A percentile compares a stretch with the other conserved stretches of the same genome.
These are phyloP conservation scores for Sipha maydis DNA, from an alignment of 2,888 invertebrate species.

Conservation along the genomic window DNA sequence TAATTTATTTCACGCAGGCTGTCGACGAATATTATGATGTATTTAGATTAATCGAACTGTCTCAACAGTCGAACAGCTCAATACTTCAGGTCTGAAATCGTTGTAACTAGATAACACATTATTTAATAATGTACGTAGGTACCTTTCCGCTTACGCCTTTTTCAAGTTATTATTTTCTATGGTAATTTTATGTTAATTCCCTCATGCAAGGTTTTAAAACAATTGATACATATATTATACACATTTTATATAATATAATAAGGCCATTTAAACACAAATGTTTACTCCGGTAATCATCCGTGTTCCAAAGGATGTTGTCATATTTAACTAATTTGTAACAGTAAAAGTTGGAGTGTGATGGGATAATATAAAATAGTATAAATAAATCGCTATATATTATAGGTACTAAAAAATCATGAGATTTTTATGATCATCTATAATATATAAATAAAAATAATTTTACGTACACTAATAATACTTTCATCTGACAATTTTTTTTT, in stretches of 20 bases:
- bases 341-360: neutral
- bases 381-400: neutral
- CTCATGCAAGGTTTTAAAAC: neutral
- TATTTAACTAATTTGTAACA: neutral
- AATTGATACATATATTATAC: neutral
- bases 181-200: neutral
- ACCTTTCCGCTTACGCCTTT: neutral
- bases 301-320: neutral
- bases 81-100: too few relatives aligned
- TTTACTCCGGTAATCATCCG: neutral
- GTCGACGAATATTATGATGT: too few relatives aligned
- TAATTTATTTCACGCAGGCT: too few relatives aligned
- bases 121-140: too few relatives aligned
- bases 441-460: too few relatives aligned
- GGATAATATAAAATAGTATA: neutral
- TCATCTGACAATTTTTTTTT: too few relatives aligned
- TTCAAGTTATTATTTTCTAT: neutral
- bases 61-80: too few relatives aligned
- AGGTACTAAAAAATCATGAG: neutral
- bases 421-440: neutral
- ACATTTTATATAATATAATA: neutral
- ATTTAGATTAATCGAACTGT: too few relatives aligned
- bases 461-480: too few relatives aligned
- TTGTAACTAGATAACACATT: too few relatives aligned
- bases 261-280: neutral